Conservation (phyloP, 92 coral and sea anemone species). For the Porites cylindrica region DNA sequence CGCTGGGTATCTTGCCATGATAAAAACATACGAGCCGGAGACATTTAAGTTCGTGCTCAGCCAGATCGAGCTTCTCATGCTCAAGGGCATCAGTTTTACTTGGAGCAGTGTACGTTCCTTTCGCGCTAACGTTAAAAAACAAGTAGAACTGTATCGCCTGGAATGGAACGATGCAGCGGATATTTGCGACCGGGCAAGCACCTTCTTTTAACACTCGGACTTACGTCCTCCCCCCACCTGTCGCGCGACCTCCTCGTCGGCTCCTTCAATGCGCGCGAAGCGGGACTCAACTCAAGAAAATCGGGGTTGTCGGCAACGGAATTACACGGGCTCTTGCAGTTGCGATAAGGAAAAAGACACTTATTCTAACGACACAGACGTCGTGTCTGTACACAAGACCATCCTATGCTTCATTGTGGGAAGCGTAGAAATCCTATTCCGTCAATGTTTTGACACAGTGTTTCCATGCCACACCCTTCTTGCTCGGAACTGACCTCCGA, state of each 20-base stretch:
- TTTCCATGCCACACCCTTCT: not conserved
- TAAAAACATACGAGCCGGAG: not conserved
- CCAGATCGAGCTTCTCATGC: not conserved
- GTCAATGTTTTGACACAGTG: not conserved
- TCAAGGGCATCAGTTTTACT: not conserved
- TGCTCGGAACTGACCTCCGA: not conserved
- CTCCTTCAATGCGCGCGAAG: not conserved
- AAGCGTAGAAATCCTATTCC: not conserved
- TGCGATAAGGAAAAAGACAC: not conserved
- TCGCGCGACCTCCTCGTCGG: not conserved
- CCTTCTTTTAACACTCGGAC: not conserved
- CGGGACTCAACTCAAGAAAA: not conserved
- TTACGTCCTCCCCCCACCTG: not conserved
- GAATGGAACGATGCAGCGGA: not conserved
- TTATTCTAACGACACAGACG: not conserved
- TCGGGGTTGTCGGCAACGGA: not conserved
- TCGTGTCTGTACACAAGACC: not conserved
- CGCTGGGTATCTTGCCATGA: constrained; percentile 10
- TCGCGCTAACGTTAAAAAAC: not conserved
- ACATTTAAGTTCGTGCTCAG: not conserved
- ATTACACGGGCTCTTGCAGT: not conserved
- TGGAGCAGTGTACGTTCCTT: not conserved
- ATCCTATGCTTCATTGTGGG: not conserved
- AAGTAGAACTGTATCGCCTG: not conserved
- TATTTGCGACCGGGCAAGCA: not conserved